Evolutionary conservation across 2,113 vertebrate species (phyloP).

Genomic region (Corydoras maculifer): DNA sequence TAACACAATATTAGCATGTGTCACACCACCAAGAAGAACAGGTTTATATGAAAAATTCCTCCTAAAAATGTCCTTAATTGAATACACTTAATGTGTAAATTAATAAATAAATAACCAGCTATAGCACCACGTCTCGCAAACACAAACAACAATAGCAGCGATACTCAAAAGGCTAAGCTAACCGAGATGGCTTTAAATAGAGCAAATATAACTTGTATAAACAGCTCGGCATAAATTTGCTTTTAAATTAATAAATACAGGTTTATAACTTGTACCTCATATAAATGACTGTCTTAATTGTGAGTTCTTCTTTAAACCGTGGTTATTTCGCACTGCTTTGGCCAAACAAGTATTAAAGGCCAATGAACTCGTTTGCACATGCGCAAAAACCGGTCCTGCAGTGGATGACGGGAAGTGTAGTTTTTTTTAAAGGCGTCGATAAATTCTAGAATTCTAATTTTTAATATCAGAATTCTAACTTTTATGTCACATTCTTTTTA

Average conservation of each 20-base stretch:
- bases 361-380: slow-evolving; percentile 20
- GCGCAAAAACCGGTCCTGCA: background rate
- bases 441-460: too few relatives aligned
- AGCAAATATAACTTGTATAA: background rate
- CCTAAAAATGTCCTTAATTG: too few relatives aligned
- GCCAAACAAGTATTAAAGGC: slow-evolving; percentile 47
- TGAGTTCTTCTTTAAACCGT: slow-evolving; percentile 28
- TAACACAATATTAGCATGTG: background rate
- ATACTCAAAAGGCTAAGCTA: slow-evolving; percentile 1
- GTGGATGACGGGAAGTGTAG: slow-evolving; percentile 13
- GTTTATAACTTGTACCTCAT: slow-evolving; percentile 53
- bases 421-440: background rate
- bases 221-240: background rate
- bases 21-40: too few relatives aligned
- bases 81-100: too few relatives aligned
- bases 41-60: too few relatives aligned
- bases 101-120: background rate
- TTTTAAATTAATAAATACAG: background rate
- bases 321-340: too few relatives aligned
- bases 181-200: slow-evolving; percentile 9
- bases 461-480: too few relatives aligned
- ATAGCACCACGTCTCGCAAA: background rate
- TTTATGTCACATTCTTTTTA: too few relatives aligned
- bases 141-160: background rate
- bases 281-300: slow-evolving; percentile 43